These are phyloP conservation scores for Siniperca undulata DNA, from an alignment of 2,797 vertebrate species.

Conservation along the genomic window DNA sequence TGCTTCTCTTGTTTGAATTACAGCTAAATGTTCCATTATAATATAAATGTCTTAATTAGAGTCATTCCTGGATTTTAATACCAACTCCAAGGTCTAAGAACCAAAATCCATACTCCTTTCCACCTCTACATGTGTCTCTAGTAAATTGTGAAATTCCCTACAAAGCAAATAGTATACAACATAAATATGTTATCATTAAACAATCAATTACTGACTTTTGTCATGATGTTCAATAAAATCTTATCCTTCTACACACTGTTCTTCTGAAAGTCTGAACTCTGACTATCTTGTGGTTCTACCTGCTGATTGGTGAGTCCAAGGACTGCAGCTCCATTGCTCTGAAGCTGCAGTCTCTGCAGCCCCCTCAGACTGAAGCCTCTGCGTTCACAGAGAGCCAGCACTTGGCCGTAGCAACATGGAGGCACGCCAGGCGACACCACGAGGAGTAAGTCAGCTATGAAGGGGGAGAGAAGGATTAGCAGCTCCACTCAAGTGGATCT, in stretches of 20 bases:
- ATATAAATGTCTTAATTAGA: not conserved
- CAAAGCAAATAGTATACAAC: not conserved
- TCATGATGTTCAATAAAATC: not conserved
- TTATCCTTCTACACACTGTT: not conserved
- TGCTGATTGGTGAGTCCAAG: constrained; percentile 78
- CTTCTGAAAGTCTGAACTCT: not conserved
- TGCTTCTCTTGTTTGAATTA: not conserved
- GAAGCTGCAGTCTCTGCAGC: constrained; percentile 72
- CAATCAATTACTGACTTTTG: not conserved
- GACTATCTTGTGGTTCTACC: constrained; percentile 64
- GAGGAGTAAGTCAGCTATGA: constrained; percentile 81
- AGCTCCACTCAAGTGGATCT: constrained; percentile 14
- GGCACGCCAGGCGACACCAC: constrained; percentile 80
- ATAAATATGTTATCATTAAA: not conserved
- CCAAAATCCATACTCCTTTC: not conserved
- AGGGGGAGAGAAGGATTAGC: constrained; percentile 29
- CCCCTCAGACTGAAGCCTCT: constrained; percentile 82
- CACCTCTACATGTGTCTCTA: not conserved
- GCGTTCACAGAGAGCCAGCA: constrained; percentile 76
- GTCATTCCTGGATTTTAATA: not conserved
- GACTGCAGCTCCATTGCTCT: constrained; percentile 45
- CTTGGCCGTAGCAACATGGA: constrained; percentile 69
- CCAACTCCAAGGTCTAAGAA: not conserved
- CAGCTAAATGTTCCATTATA: not conserved
- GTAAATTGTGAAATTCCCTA: not conserved